Conservation (phyloP, 64 coral and sea anemone genomes). For the Stichodactyla mertensii region DNA sequence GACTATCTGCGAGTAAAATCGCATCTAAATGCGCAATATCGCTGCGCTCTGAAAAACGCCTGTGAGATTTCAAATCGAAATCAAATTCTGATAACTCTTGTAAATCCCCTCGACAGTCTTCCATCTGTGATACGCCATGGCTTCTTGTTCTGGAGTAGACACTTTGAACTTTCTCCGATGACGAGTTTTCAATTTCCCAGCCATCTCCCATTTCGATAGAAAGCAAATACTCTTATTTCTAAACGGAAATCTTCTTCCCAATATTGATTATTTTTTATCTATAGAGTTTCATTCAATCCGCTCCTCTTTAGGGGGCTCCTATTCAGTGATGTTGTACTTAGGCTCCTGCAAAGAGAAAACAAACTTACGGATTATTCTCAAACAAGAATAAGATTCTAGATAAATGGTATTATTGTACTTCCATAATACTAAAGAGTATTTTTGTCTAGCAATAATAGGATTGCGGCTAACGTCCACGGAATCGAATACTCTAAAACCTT, state of each 20-base stretch:
- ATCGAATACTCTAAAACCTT: neutral
- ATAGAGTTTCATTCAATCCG: neutral
- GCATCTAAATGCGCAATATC: neutral
- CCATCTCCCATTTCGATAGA: neutral
- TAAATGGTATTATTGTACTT: neutral
- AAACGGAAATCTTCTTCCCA: neutral
- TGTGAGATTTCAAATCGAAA: neutral
- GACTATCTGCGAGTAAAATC: neutral
- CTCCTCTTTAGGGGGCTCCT: neutral
- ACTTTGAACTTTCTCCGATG: neutral
- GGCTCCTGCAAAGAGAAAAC: neutral
- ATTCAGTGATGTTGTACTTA: neutral
- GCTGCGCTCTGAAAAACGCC: neutral
- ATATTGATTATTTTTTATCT: neutral
- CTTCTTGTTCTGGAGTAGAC: neutral
- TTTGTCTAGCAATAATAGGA: neutral
- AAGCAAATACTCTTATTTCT: too few relatives aligned
- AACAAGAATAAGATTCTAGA: neutral
- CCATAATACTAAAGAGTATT: neutral
- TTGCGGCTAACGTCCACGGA: neutral
- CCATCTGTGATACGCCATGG: neutral
- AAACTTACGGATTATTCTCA: neutral
- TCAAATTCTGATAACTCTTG: neutral
- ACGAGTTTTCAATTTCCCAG: neutral
- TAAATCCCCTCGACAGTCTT: neutral